phyloP scores from a whole-genome alignment of 2,888 invertebrate species.

The Acanthosepion pharaonis region DNA sequence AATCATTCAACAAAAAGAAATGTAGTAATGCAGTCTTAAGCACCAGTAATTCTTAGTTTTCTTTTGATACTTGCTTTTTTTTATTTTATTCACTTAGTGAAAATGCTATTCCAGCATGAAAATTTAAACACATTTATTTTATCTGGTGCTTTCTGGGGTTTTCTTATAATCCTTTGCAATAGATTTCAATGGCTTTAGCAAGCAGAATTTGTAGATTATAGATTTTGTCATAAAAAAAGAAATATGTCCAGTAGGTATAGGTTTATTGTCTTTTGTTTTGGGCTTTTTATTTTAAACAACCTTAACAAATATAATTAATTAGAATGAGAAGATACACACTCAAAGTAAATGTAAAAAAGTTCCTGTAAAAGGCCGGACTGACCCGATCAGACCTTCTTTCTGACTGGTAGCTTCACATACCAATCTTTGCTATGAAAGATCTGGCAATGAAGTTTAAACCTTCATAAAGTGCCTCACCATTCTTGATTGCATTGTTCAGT shows the following conservation, averaged over 20 bases:
- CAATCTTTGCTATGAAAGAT: conserved; percentile 33
- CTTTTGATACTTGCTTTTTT: neutral
- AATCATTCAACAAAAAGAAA: neutral
- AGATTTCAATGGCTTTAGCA: neutral
- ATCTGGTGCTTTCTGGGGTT: neutral
- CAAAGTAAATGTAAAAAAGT: neutral
- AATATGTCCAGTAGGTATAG: neutral
- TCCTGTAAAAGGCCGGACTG: conserved; percentile 33
- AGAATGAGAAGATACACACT: neutral
- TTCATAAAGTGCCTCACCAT: conserved; percentile 33
- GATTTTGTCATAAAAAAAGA: neutral
- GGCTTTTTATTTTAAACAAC: neutral
- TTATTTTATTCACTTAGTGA: neutral
- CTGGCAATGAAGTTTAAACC: conserved; percentile 33
- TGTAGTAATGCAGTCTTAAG: neutral
- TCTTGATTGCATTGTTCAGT: conserved; percentile 33
- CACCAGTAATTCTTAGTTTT: neutral
- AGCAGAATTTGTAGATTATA: neutral
- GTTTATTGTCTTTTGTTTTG: neutral
- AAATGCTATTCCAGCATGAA: neutral
- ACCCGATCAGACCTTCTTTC: conserved; percentile 33
- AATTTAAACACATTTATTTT: neutral
- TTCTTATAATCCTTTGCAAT: neutral
- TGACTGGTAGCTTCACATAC: conserved; percentile 33
- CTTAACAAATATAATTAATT: neutral